These are phyloP conservation scores for Dascillus cervinus DNA, from an alignment of 2,888 invertebrate species.

Conservation along the genomic window DNA sequence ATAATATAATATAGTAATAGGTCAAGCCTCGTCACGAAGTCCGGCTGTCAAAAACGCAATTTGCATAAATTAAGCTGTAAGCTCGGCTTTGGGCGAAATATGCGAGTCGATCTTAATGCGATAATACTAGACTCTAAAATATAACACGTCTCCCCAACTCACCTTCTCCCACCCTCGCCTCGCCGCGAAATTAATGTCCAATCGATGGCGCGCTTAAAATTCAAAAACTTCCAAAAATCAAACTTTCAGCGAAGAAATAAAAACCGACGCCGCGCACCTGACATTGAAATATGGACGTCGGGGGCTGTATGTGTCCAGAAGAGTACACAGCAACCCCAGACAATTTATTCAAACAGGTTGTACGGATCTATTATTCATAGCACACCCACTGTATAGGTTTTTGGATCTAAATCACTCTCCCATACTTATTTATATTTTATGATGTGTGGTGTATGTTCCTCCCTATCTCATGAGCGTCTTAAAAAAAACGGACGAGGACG, in stretches of 20 bases:
- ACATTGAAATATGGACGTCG: too few relatives aligned
- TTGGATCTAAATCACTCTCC: slow-evolving; percentile 14
- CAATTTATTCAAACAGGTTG: slow-evolving; percentile 16
- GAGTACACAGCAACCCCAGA: slow-evolving; percentile 12
- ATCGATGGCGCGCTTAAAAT: too few relatives aligned
- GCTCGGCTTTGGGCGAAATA: slow-evolving; percentile 16
- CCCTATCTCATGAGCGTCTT: not conserved
- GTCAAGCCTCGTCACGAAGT: slow-evolving; percentile 31
- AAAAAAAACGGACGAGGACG: slow-evolving; percentile 9
- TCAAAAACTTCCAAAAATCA: too few relatives aligned
- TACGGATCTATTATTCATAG: slow-evolving; percentile 15
- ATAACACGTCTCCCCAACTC: too few relatives aligned
- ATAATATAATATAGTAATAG: slow-evolving; percentile 32
- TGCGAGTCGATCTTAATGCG: slow-evolving; percentile 15
- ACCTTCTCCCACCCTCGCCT: too few relatives aligned
- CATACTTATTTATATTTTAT: slow-evolving; percentile 14
- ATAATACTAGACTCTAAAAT: slow-evolving; percentile 13
- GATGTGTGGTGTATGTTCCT: slow-evolving; percentile 13
- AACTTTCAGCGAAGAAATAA: too few relatives aligned
- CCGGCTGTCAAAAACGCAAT: slow-evolving; percentile 35
- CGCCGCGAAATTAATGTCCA: too few relatives aligned
- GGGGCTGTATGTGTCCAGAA: too few relatives aligned
- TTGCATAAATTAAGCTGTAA: slow-evolving; percentile 35
- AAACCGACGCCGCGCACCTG: too few relatives aligned
- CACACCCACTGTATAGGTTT: slow-evolving; percentile 12